phyloP scores from a whole-genome alignment of 2,888 invertebrate species.

The Cerceris rybyensis region DNA sequence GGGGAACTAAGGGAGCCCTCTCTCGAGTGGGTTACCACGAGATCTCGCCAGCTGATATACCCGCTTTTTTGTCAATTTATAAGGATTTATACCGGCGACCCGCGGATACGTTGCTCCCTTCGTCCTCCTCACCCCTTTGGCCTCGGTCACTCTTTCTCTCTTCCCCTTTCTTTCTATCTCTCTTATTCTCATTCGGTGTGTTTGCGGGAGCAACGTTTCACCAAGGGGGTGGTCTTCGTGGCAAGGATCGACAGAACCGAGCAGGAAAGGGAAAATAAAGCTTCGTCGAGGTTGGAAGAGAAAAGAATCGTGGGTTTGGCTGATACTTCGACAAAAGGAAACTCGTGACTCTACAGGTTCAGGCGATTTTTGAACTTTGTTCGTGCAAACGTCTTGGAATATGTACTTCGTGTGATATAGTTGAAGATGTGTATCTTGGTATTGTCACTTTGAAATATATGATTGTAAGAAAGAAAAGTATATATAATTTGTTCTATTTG shows the following conservation, averaged over 20 bases:
- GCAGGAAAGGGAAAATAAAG: conserved; percentile 58
- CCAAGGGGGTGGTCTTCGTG: conserved; percentile 61
- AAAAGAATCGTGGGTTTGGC: conserved; percentile 4
- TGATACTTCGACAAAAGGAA: conserved; percentile 39
- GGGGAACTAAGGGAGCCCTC: conserved; percentile 58
- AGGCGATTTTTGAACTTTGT: neutral
- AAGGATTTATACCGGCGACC: conserved; percentile 78
- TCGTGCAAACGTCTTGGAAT: neutral
- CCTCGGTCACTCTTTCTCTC: neutral
- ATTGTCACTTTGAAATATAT: too few species aligned
- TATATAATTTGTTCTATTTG: too few species aligned
- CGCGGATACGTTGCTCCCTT: conserved; percentile 62
- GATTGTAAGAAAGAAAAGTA: too few species aligned
- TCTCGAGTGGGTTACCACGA: conserved; percentile 72
- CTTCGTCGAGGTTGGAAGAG: conserved; percentile 17
- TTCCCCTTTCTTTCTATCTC: conserved; percentile 16
- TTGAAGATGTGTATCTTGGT: too few species aligned
- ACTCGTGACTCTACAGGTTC: neutral
- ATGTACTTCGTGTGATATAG: too few species aligned
- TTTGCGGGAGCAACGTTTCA: conserved; percentile 44
- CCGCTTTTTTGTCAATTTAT: conserved; percentile 80
- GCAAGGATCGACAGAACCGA: conserved; percentile 42
- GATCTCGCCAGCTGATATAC: conserved; percentile 76
- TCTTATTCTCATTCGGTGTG: neutral
- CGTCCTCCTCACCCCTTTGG: conserved; percentile 4